phyloP scores from a whole-genome alignment of 2,113 vertebrate species.

The Nycticebus coucang region DNA sequence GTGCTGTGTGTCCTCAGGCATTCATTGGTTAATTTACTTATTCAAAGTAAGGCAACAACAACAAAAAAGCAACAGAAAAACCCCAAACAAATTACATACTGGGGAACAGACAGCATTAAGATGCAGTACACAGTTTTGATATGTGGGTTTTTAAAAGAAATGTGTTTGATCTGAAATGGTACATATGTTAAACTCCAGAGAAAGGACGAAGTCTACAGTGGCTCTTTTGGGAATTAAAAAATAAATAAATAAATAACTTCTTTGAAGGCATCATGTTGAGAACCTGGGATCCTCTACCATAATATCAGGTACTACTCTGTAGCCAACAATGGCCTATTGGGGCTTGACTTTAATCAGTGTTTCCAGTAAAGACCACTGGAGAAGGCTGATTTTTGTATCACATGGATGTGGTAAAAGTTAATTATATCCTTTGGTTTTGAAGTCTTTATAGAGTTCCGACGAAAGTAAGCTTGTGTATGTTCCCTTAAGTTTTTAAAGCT shows the following conservation, averaged over 20 bases:
- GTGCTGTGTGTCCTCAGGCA: conserved; percentile 86
- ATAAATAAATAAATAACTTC: too few species aligned
- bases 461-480: conserved; percentile 32
- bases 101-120: conserved; percentile 70
- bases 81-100: conserved; percentile 75
- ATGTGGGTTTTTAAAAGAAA: conserved; percentile 48
- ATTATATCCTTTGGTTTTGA: conserved; percentile 64
- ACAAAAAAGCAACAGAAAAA: conserved; percentile 72
- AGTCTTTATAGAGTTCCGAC: conserved; percentile 41
- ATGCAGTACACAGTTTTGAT: conserved; percentile 57
- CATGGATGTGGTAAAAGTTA: conserved; percentile 69
- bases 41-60: conserved; percentile 80
- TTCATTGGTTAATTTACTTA: conserved; percentile 87
- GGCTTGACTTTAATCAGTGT: conserved; percentile 64
- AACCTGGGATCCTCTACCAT: neutral
- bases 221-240: conserved; percentile 39
- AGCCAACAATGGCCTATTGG: neutral
- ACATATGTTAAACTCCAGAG: conserved; percentile 67
- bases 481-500: conserved; percentile 48
- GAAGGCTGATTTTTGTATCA: conserved; percentile 57
- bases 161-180: conserved; percentile 55
- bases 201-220: conserved; percentile 12
- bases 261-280: conserved; percentile 10
- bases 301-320: neutral
- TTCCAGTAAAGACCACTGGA: conserved; percentile 30